A percentile compares a stretch with the other conserved stretches of the same genome.
phyloP scores from a whole-genome alignment of 2,797 vertebrate species.

The Sebastes reedi region DNA sequence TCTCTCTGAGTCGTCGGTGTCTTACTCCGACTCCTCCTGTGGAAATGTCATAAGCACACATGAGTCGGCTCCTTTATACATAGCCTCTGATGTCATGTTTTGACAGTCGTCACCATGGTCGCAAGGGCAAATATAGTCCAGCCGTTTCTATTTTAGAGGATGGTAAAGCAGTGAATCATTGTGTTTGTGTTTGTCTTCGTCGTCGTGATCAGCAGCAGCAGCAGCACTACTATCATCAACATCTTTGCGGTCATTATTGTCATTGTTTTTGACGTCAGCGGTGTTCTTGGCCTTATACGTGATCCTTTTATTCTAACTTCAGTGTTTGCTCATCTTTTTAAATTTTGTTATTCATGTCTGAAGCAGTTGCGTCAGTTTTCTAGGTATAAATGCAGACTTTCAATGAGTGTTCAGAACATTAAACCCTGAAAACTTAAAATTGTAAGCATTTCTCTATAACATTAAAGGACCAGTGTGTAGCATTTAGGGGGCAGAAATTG shows the following conservation, averaged over 20 bases:
- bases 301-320: neutral
- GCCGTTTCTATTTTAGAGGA: conserved; percentile 50
- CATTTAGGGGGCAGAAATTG: too few relatives aligned
- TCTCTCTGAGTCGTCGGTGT: neutral
- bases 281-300: neutral
- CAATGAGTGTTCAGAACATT: neutral
- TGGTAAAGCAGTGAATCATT: conserved; percentile 46
- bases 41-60: conserved; percentile 33
- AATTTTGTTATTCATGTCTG: neutral
- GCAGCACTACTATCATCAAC: conserved; percentile 1
- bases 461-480: too few relatives aligned
- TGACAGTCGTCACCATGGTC: conserved; percentile 59
- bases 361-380: neutral
- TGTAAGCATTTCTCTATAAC: neutral
- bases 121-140: conserved; percentile 53
- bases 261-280: neutral
- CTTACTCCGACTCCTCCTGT: neutral
- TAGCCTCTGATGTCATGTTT: conserved; percentile 64
- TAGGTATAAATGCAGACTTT: neutral
- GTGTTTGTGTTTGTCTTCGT: conserved; percentile 1
- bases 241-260: neutral
- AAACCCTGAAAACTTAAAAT: neutral
- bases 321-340: neutral
- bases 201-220: neutral
- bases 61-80: conserved; percentile 29